Evolutionary conservation across 2,888 invertebrate genomes (phyloP), one percentile per base, ranked within the genome.

Genomic region (Xestia rhomboidea): DNA sequence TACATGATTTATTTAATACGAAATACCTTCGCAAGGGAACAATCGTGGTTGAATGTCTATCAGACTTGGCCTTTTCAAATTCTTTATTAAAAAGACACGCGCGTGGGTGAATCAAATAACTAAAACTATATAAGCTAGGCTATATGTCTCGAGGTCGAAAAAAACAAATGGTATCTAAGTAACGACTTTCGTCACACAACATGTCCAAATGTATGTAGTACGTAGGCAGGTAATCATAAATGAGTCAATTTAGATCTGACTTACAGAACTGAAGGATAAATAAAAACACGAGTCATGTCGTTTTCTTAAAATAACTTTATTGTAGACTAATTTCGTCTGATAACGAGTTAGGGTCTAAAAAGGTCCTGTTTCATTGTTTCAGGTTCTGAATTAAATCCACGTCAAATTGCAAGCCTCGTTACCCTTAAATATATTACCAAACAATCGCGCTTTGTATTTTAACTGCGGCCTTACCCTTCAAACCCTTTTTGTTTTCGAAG

Each of bases 71-170:
- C 66, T 81, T 87, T 69, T 64, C 18, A 76, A 82, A 79, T 57
- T 38, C 44, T 74, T 54, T 54, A 73, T 67, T 62, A 76, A 77
- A 66, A 76, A 38, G 1, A 68, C 54, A 73, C 60, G 73, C 83
- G 89, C 68, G 91, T 89, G 81, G 89, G 89, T 70, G 82, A 79
- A 83, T 76, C 76, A 79, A 85, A 87, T 77, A 82, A 78, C 74
- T 83, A 83, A 82, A 85, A 84, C 84, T 77, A 79, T 85, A 89
- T 88, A 85, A 81, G 77, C 83, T 86, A 81, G 88, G 83, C 75
- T 78, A 79, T 77, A 73, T 68, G 80, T 73, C 69, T 83, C 86
- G 83, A 91, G 90, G 90, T 82, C 82, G 69, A 69, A 83, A 75
- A 77, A 68, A 68, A 66, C 63, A 80, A 81, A 82, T 80, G 69